Evolutionary conservation across 2,888 invertebrate species (phyloP), one percentile per base, ranked within the genome.

Genomic region (Disparrhopalites patrizii): DNA sequence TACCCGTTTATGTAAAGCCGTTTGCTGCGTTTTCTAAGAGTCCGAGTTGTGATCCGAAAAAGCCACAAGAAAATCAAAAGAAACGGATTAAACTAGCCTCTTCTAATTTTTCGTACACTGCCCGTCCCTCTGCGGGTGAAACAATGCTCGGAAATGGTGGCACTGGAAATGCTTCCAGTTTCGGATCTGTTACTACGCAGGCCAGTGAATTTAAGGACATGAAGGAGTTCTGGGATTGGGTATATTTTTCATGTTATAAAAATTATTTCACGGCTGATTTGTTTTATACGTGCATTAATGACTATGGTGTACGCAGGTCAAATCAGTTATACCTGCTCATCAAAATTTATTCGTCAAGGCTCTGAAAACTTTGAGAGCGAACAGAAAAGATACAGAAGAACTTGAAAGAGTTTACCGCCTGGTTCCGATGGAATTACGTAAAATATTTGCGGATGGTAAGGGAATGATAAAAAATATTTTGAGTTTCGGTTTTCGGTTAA

Each of bases 1-100:
- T 63, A n/a, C 61, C 68, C 25, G 65, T 68, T 10, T 65, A 54
- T 20, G 31, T 61, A n/a, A 68, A 68, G 27, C 43, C 64, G 1
- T 68, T 56, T 38, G 50, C 51, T 1, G 68, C 68, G 2, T 68
- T 61, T 33, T 51, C 61, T 10, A 54, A 65, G 62, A 68, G 60
- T 56, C 55, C 62, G 2, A 40, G 56, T 27, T 18, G 25, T 13
- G 7, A 20, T 1, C 15, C 62, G 13, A 30, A 33, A 7, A 33
- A 8, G 30, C 10, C 15, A 25, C 20, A 20, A 10, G 56, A 57
- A 20, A 30, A 31, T n/a, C 40, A 56, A 50, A 64, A 50, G 33
- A 64, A 64, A 30, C 43, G 50, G 33, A 64, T 64, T 1, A 56
- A 57, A 33, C 47, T 64, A 20, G 31, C 64, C 3, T 25, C 47